Evolutionary conservation across 2,888 invertebrate genomes (phyloP).

Genomic region (Leucophora obtusa): DNA sequence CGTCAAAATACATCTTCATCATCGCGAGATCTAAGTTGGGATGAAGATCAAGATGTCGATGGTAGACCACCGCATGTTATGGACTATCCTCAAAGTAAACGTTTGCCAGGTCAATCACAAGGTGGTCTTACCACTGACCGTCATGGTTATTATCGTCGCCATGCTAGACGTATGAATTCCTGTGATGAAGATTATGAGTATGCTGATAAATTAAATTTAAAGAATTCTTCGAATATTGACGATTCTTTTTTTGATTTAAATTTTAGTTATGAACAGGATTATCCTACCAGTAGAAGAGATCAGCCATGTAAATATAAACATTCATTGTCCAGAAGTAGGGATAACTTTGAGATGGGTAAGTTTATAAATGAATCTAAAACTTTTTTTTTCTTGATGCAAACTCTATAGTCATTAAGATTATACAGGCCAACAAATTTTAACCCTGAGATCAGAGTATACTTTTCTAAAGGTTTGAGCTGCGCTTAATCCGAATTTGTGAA

Average conservation of each 20-base stretch:
- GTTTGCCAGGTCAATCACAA: conserved; percentile 58
- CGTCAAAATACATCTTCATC: conserved; percentile 85
- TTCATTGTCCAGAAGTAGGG: conserved; percentile 76
- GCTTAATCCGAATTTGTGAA: no score
- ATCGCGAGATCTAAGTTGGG: conserved; percentile 89
- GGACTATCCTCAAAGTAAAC: conserved; percentile 79
- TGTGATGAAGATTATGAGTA: conserved; percentile 87
- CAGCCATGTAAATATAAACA: conserved; percentile 74
- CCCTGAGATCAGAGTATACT: no score
- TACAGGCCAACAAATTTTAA: no score
- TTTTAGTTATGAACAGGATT: conserved; percentile 77
- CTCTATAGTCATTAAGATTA: no score
- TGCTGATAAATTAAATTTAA: conserved; percentile 71
- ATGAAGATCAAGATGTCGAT: conserved; percentile 81
- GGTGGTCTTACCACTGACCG: conserved; percentile 68
- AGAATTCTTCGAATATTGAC: neutral
- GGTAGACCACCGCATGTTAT: conserved; percentile 66
- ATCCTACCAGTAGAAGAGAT: conserved; percentile 70
- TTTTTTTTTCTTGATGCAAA: no score
- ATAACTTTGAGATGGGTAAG: conserved; percentile 77
- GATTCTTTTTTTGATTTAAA: neutral
- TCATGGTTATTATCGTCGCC: conserved; percentile 80
- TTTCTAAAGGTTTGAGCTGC: no score
- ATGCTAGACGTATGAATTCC: conserved; percentile 80
- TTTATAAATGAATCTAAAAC: neutral